phyloP scores from a whole-genome alignment of 2,888 invertebrate genomes.

The Rotaria macrura region DNA sequence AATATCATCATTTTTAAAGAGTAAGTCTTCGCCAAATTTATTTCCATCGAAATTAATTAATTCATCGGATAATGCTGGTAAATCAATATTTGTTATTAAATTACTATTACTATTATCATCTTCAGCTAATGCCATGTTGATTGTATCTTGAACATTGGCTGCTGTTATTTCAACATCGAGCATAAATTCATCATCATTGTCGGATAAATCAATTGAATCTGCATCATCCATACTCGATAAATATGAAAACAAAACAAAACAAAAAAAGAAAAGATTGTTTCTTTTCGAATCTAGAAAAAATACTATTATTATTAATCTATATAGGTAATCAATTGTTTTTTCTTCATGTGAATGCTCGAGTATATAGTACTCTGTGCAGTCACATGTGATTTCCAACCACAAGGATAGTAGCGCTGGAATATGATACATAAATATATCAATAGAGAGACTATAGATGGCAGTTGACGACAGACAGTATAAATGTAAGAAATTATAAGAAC shows the following conservation, averaged over 20 bases:
- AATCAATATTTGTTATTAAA: background rate
- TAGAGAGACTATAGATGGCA: background rate
- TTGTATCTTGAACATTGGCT: background rate
- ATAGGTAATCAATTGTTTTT: background rate
- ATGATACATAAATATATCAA: background rate
- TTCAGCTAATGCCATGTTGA: background rate
- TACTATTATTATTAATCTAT: background rate
- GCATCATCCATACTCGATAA: background rate
- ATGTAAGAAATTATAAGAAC: no score
- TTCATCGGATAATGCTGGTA: background rate
- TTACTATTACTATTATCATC: background rate
- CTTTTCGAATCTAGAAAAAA: no score
- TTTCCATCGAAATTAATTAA: background rate
- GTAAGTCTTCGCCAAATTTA: slow-evolving; percentile 21
- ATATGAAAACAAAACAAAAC: no score
- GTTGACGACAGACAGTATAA: background rate
- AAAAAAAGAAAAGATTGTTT: no score
- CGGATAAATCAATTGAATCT: background rate
- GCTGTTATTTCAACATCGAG: background rate
- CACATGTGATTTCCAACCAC: background rate
- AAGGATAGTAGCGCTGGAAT: background rate
- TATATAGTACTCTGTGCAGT: background rate
- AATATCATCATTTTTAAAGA: slow-evolving; percentile 7
- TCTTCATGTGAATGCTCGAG: background rate
- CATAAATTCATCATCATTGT: slow-evolving; percentile 3